These are phyloP conservation scores for Forbesichthys papilliferus DNA, from an alignment of 2,113 vertebrate species.

Conservation along the genomic window DNA sequence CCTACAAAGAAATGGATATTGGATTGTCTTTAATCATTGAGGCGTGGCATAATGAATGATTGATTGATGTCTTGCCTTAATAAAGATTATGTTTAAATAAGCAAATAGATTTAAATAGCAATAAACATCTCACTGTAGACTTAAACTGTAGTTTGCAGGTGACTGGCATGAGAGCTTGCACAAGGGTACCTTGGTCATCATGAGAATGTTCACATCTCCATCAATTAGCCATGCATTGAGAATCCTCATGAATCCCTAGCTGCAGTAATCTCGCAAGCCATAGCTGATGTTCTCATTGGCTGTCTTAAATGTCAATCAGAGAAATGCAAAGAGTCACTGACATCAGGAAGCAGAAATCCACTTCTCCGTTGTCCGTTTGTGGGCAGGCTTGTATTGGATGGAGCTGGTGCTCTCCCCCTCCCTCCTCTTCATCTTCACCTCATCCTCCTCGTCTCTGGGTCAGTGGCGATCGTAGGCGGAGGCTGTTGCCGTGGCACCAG, in stretches of 20 bases:
- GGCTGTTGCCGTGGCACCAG: constrained; percentile 84
- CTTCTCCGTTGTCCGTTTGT: constrained; percentile 23
- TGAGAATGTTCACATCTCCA: constrained; percentile 21
- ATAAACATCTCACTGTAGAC: constrained; percentile 6
- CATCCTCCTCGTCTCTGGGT: constrained; percentile 59
- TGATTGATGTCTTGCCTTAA: constrained; percentile 48
- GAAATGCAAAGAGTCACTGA: constrained; percentile 53
- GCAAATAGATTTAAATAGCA: constrained; percentile 22
- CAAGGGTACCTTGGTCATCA: constrained; percentile 8
- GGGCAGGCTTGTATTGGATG: constrained; percentile 48
- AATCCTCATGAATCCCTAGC: constrained; percentile 1
- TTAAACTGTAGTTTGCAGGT: constrained; percentile 13
- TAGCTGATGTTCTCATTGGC: constrained; percentile 18
- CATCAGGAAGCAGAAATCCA: constrained; percentile 38
- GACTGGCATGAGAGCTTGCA: constrained; percentile 6
- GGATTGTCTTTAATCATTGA: constrained; percentile 71
- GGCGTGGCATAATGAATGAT: constrained; percentile 64
- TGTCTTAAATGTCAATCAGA: constrained; percentile 33
- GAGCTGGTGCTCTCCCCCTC: constrained; percentile 67
- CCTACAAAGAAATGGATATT: constrained; percentile 54
- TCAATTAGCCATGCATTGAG: constrained; percentile 6
- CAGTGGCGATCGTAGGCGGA: constrained; percentile 95
- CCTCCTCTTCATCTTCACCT: constrained; percentile 24
- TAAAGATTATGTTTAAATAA: constrained; percentile 40
- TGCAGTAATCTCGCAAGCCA: constrained; percentile 6